These are phyloP conservation scores for Drosophila pallidifrons DNA, from an alignment of 1,140 invertebrate genomes.

Conservation along the genomic window DNA sequence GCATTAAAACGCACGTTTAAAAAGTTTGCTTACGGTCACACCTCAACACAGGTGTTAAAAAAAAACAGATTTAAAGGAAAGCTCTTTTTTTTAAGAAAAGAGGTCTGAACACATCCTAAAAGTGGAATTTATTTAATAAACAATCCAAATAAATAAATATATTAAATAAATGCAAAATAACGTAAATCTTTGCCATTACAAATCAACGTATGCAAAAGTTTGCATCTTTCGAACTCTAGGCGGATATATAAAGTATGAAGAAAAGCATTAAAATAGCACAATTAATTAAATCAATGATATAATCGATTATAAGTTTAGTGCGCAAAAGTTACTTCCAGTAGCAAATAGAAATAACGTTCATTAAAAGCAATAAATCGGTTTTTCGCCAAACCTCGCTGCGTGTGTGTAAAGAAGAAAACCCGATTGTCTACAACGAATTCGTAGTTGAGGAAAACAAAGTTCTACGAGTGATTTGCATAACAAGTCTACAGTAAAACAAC, in stretches of 20 bases:
- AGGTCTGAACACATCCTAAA: no score
- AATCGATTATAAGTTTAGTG: constrained; percentile 1
- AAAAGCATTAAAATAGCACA: constrained; percentile 30
- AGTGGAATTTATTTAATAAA: no score
- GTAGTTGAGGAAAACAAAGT: constrained; percentile 4
- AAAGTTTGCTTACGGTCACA: no score
- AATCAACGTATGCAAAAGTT: no score
- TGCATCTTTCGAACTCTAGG: background rate
- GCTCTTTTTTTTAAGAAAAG: no score
- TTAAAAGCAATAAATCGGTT: constrained; percentile 17
- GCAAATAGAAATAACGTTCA: background rate
- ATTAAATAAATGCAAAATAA: no score
- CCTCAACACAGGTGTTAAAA: no score
- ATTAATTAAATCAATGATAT: constrained; percentile 16
- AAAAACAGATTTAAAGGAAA: no score
- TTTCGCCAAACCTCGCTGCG: constrained; percentile 6
- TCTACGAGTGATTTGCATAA: constrained; percentile 8
- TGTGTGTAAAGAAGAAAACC: constrained; percentile 19
- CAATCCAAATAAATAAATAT: no score
- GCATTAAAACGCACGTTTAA: no score
- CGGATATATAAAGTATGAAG: constrained; percentile 35
- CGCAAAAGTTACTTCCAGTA: background rate
- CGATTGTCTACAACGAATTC: constrained; percentile 15
- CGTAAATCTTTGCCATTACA: no score
- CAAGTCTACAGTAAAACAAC: constrained; percentile 2